These are phyloP conservation scores for Lagopus muta DNA, from an alignment of 2,113 vertebrate genomes.

Conservation along the genomic window DNA sequence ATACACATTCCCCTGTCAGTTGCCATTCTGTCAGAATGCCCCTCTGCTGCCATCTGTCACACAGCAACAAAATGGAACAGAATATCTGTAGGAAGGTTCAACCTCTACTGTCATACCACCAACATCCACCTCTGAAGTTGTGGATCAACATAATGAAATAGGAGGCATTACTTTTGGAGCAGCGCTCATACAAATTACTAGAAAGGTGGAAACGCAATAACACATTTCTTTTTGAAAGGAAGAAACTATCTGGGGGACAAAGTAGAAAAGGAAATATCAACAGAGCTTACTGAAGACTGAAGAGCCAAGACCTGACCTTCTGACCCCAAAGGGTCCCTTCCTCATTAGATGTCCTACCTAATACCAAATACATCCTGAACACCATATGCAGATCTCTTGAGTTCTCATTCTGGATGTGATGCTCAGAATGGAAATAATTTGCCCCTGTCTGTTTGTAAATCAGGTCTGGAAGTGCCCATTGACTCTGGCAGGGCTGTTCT, in stretches of 20 bases:
- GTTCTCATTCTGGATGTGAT: neutral
- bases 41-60: no score
- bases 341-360: neutral
- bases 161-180: no score
- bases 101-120: no score
- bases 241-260: neutral
- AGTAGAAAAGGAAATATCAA: neutral
- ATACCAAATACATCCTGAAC: neutral
- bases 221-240: neutral
- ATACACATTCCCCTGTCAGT: no score
- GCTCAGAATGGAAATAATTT: neutral
- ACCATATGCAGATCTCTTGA: neutral
- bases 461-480: neutral
- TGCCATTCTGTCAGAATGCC: no score
- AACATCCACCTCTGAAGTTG: no score
- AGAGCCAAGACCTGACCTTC: neutral
- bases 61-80: no score
- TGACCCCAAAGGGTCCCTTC: neutral
- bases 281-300: neutral
- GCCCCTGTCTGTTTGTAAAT: rapidly evolving
- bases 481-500: rapidly evolving
- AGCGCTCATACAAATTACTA: no score
- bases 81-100: no score
- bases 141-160: no score
- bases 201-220: neutral